Evolutionary conservation across 2,888 invertebrate genomes (phyloP).

Genomic region (Yponomeuta malinellus): DNA sequence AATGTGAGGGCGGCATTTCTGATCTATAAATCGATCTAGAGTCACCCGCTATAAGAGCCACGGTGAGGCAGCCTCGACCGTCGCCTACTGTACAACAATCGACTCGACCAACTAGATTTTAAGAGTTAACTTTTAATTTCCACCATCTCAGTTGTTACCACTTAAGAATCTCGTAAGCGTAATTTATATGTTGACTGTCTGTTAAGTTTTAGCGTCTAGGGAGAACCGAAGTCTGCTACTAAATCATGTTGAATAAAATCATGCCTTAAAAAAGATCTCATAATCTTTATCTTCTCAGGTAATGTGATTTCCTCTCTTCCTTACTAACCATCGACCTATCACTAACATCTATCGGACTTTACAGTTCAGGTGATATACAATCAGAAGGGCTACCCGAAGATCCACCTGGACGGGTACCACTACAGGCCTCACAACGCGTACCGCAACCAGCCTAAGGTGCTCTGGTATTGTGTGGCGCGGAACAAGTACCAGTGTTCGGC

Average conservation of each 20-base stretch:
- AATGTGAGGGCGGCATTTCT: no score
- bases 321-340: not conserved
- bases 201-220: not conserved
- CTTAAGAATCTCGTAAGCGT: not conserved
- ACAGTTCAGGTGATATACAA: conserved; percentile 54
- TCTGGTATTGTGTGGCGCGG: conserved; percentile 65
- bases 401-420: conserved; percentile 51
- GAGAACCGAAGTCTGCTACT: not conserved
- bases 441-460: conserved; percentile 53
- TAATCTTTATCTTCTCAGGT: not conserved
- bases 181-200: no score
- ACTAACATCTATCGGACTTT: conserved; percentile 24
- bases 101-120: conserved; percentile 1
- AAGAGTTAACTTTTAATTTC: not conserved
- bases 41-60: no score
- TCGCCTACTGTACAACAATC: not conserved
- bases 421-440: conserved; percentile 67
- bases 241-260: not conserved
- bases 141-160: not conserved
- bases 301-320: not conserved
- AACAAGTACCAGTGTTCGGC: conserved; percentile 52
- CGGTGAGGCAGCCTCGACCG: no score
- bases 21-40: no score
- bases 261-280: not conserved
- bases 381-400: conserved; percentile 58